Evolutionary conservation across 1,140 invertebrate genomes (phyloP).

Genomic region (Phocides pigmalion): DNA sequence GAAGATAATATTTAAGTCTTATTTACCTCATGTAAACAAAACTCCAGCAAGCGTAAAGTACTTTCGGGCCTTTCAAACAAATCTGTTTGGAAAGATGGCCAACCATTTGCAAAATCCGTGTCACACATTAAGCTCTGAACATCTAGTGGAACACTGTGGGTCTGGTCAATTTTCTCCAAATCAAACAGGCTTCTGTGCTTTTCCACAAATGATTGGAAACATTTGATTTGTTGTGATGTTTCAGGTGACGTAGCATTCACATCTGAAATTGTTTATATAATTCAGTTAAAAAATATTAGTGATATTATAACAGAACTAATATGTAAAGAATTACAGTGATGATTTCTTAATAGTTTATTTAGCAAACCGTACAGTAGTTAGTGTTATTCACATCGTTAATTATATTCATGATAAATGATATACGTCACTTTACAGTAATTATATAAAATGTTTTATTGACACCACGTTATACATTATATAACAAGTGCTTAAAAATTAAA

Average conservation of each 20-base stretch:
- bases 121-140: slow-evolving; percentile 86
- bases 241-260: slow-evolving; percentile 73
- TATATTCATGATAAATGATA: too few relatives aligned
- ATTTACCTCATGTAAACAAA: slow-evolving; percentile 89
- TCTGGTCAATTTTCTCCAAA: slow-evolving; percentile 86
- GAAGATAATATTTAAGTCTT: too few relatives aligned
- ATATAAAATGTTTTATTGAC: too few relatives aligned
- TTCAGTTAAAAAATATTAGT: not conserved
- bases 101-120: slow-evolving; percentile 84
- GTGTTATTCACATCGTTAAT: too few relatives aligned
- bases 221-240: slow-evolving; percentile 81
- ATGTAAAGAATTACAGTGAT: too few relatives aligned
- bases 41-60: slow-evolving; percentile 87
- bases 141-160: slow-evolving; percentile 86
- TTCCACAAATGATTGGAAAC: slow-evolving; percentile 84
- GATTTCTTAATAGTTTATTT: too few relatives aligned
- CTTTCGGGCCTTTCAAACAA: slow-evolving; percentile 86
- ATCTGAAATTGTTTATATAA: slow-evolving; percentile 70
- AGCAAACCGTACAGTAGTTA: too few relatives aligned
- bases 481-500: too few relatives aligned
- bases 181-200: slow-evolving; percentile 82
- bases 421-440: too few relatives aligned
- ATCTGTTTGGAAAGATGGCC: slow-evolving; percentile 87
- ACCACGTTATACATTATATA: too few relatives aligned
- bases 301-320: too few relatives aligned